Conservation (phyloP, 1,140 invertebrate genomes). For the Heliconius eleuchia region DNA sequence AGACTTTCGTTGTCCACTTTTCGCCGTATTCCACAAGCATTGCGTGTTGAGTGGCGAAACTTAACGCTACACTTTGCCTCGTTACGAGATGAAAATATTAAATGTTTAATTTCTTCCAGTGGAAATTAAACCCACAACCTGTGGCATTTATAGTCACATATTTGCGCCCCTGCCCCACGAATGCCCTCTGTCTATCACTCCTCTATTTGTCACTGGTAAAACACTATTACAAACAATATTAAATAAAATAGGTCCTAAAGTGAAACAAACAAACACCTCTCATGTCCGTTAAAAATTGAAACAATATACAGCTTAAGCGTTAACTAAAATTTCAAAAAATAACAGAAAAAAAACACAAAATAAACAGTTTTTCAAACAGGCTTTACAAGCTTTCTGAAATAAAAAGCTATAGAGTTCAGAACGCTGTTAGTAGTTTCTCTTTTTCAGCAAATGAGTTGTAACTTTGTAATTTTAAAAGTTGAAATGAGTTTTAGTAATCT, state of each 20-base stretch:
- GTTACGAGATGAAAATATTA: too few relatives aligned
- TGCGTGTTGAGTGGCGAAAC: too few relatives aligned
- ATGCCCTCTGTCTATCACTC: too few relatives aligned
- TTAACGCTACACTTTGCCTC: too few relatives aligned
- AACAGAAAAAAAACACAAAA: neutral
- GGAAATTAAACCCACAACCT: too few relatives aligned
- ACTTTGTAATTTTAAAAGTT: slow-evolving; percentile 15
- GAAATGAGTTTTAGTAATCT: slow-evolving; percentile 10
- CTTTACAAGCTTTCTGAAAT: slow-evolving; percentile 19
- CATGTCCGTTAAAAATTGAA: slow-evolving; percentile 6
- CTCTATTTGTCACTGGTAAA: too few relatives aligned
- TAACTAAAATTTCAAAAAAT: slow-evolving; percentile 12
- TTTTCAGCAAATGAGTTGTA: slow-evolving; percentile 16
- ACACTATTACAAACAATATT: neutral
- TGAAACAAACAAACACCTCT: neutral
- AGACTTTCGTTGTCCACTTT: too few relatives aligned
- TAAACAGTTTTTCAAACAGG: slow-evolving; percentile 16
- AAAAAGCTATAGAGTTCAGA: slow-evolving; percentile 9
- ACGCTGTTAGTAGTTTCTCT: slow-evolving; percentile 15
- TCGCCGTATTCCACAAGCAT: too few relatives aligned
- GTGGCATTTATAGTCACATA: too few relatives aligned
- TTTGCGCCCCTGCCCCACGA: too few relatives aligned
- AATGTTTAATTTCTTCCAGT: too few relatives aligned
- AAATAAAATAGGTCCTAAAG: neutral
- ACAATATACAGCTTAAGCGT: slow-evolving; percentile 9